Evolutionary conservation across 2,113 vertebrate genomes (phyloP).

Genomic region (Rousettus leschenaultii): DNA sequence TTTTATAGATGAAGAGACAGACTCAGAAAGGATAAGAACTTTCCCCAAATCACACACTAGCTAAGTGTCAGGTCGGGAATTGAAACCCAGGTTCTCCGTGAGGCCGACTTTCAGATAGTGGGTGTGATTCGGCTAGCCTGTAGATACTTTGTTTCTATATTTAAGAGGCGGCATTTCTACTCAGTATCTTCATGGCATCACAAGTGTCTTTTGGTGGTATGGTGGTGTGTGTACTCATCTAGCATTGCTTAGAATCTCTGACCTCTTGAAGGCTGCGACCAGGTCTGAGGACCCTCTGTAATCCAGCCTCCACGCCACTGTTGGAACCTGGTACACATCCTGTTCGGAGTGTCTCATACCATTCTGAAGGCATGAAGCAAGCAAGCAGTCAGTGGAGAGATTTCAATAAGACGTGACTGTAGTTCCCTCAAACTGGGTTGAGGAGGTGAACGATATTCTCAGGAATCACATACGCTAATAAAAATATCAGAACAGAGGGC

Average conservation of each 20-base stretch:
- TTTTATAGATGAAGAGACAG: background rate
- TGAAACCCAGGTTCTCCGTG: background rate
- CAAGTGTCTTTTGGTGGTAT: fast-evolving
- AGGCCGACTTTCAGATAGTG: background rate
- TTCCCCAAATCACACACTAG: background rate
- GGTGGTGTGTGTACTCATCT: background rate
- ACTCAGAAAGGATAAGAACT: background rate
- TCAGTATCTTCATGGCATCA: background rate
- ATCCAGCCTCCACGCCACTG: background rate
- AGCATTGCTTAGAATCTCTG: background rate
- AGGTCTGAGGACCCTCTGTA: background rate
- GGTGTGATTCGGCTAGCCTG: background rate
- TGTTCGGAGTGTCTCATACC: background rate
- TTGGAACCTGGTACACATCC: background rate
- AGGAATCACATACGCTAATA: background rate
- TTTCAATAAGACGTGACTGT: background rate
- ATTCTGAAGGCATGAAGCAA: background rate
- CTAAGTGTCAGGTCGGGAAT: background rate
- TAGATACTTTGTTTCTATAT: background rate
- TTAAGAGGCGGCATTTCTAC: background rate
- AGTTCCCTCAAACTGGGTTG: background rate
- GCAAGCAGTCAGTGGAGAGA: background rate
- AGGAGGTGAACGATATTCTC: background rate
- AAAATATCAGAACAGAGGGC: background rate
- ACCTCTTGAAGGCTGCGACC: background rate